Conservation (phyloP, 1,140 invertebrate genomes). For the Vollenhovia emeryi region DNA sequence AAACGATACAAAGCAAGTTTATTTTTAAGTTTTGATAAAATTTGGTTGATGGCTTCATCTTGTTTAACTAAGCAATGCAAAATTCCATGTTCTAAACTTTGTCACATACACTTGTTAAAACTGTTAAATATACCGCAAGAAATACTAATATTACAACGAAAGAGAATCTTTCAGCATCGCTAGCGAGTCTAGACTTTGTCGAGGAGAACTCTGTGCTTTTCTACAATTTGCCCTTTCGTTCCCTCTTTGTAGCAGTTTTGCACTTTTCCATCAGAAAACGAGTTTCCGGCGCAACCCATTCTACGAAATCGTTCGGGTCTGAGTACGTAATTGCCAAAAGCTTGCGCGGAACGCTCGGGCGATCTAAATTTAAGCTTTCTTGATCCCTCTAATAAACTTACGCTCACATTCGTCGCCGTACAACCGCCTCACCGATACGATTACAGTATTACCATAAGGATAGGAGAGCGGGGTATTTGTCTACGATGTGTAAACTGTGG, state of each 20-base stretch:
- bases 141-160: not conserved
- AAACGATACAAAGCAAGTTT: not conserved
- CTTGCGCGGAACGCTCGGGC: constrained; percentile 50
- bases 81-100: not conserved
- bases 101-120: not conserved
- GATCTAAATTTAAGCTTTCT: constrained; percentile 71
- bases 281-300: not conserved
- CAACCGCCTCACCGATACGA: constrained; percentile 38
- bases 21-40: too few species aligned
- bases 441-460: constrained; percentile 72
- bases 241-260: not conserved
- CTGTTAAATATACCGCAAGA: not conserved
- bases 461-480: constrained; percentile 71
- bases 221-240: not conserved
- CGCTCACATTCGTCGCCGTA: constrained; percentile 69
- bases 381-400: constrained; percentile 76
- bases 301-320: constrained; percentile 36
- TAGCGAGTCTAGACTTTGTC: not conserved
- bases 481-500: constrained; percentile 77
- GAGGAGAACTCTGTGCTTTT: not conserved
- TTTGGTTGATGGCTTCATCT: too few species aligned
- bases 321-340: constrained; percentile 67
- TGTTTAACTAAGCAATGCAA: not conserved
- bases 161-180: not conserved
- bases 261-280: constrained; percentile 2